A percentile compares a stretch with the other conserved stretches of the same genome.
phyloP scores from a whole-genome alignment of 2,113 vertebrate species.

The Pseudorasbora parva region DNA sequence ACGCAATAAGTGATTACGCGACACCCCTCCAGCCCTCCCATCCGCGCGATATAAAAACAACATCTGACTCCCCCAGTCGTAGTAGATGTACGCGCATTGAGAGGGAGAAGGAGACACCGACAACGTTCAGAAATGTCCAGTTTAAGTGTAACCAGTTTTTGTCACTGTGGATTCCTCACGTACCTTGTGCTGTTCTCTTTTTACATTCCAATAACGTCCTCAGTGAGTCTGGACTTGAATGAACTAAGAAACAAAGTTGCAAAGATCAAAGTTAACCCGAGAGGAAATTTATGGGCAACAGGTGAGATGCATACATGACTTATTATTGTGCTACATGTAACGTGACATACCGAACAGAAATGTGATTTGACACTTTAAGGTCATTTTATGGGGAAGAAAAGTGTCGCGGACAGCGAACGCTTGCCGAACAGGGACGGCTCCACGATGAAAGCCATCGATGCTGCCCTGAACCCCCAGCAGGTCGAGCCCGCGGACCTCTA shows the following conservation, averaged over 20 bases:
- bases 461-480: slow-evolving; percentile 65
- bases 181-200: slow-evolving; percentile 78
- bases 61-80: slow-evolving; percentile 34
- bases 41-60: slow-evolving; percentile 25
- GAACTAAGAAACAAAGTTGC: slow-evolving; percentile 82
- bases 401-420: slow-evolving; percentile 69
- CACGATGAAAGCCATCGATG: slow-evolving; percentile 46
- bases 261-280: slow-evolving; percentile 87
- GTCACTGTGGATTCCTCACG: slow-evolving; percentile 72
- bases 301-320: slow-evolving; percentile 73
- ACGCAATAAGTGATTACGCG: slow-evolving; percentile 1
- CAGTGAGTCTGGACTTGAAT: slow-evolving; percentile 81
- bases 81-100: slow-evolving; percentile 17
- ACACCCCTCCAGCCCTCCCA: slow-evolving; percentile 19
- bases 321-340: background rate
- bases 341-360: background rate
- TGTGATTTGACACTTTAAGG: slow-evolving; percentile 68
- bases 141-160: slow-evolving; percentile 61
- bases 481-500: slow-evolving; percentile 74
- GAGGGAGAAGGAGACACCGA: background rate
- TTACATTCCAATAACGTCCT: slow-evolving; percentile 71
- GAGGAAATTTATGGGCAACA: slow-evolving; percentile 94
- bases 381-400: slow-evolving; percentile 98
- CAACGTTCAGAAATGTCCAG: slow-evolving; percentile 65
- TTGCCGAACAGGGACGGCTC: slow-evolving; percentile 64